phyloP scores from a whole-genome alignment of 1,140 invertebrate genomes.

The Pseudobourletiella spinata region DNA sequence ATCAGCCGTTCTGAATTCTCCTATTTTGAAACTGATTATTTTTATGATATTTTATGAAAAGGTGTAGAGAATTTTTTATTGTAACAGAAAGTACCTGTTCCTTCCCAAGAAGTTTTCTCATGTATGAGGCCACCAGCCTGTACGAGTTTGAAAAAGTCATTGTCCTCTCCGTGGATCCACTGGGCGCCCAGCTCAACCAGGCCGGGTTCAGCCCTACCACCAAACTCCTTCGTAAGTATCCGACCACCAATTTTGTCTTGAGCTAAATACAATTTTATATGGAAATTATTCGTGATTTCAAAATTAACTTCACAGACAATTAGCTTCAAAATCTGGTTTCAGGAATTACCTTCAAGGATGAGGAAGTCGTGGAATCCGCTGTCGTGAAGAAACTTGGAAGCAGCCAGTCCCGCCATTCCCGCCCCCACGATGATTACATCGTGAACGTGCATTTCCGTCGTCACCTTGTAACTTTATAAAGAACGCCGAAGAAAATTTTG shows the following conservation, averaged over 20 bases:
- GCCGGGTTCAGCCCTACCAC: slow-evolving; percentile 35
- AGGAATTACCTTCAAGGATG: slow-evolving; percentile 53
- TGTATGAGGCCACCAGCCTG: slow-evolving; percentile 43
- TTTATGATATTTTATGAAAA: too few relatives aligned
- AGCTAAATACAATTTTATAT: slow-evolving; percentile 39
- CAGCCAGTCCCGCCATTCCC: slow-evolving; percentile 51
- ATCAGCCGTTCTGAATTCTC: slow-evolving; percentile 12
- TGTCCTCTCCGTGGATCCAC: slow-evolving; percentile 68
- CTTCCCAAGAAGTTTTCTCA: slow-evolving; percentile 26
- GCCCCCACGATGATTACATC: slow-evolving; percentile 52
- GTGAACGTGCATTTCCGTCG: slow-evolving; percentile 7
- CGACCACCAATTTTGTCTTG: slow-evolving; percentile 52
- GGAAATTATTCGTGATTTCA: too few relatives aligned
- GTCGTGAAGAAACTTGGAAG: slow-evolving; percentile 46
- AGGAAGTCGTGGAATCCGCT: slow-evolving; percentile 46
- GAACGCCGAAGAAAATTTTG: neutral
- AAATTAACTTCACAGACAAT: neutral
- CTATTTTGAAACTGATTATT: too few relatives aligned
- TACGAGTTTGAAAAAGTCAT: slow-evolving; percentile 57
- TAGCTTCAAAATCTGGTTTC: neutral
- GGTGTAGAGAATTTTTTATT: too few relatives aligned
- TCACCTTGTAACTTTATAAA: neutral
- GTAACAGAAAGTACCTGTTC: too few relatives aligned
- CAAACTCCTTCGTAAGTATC: slow-evolving; percentile 45
- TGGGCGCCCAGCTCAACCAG: slow-evolving; percentile 71